Percentiles rank a stretch among this genome's conserved stretches.
phyloP scores from a whole-genome alignment of 2,888 invertebrate species.

The Stomorhina lunata region DNA sequence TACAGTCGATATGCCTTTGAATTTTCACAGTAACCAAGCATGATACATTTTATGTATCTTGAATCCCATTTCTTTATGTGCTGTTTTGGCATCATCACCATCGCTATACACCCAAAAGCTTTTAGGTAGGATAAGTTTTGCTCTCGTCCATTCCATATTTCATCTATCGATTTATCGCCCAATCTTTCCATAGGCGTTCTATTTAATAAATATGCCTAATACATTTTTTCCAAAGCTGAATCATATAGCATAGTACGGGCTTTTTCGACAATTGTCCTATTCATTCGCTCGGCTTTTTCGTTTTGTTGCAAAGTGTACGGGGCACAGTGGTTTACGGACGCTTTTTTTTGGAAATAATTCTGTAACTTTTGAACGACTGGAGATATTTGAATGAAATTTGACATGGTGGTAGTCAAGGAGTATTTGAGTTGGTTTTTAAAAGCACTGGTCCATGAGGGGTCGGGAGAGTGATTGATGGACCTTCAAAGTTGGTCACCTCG shows the following conservation, averaged over 20 bases:
- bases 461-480: too few species aligned
- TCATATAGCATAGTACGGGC: conserved; percentile 18
- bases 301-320: conserved; percentile 35
- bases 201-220: conserved; percentile 32
- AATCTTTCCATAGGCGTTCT: neutral
- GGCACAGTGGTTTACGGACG: too few species aligned
- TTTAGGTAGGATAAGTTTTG: conserved; percentile 15
- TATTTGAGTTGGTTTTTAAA: too few species aligned
- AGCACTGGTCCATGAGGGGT: too few species aligned
- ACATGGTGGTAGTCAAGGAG: too few species aligned
- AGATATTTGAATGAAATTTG: too few species aligned
- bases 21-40: conserved; percentile 23
- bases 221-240: neutral
- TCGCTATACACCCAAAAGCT: conserved; percentile 34
- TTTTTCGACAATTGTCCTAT: conserved; percentile 19
- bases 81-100: conserved; percentile 37
- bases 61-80: conserved; percentile 24
- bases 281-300: conserved; percentile 31
- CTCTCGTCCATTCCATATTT: neutral
- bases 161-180: conserved; percentile 9
- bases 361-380: too few species aligned
- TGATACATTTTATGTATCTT: conserved; percentile 20
- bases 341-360: too few species aligned
- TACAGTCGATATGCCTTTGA: conserved; percentile 39
- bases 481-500: too few species aligned